Percentiles rank a stretch among this genome's conserved stretches.
Evolutionary conservation across 35 echinoderm and acorn worm species (phyloP).

Genomic region (Ptychodera flava): DNA sequence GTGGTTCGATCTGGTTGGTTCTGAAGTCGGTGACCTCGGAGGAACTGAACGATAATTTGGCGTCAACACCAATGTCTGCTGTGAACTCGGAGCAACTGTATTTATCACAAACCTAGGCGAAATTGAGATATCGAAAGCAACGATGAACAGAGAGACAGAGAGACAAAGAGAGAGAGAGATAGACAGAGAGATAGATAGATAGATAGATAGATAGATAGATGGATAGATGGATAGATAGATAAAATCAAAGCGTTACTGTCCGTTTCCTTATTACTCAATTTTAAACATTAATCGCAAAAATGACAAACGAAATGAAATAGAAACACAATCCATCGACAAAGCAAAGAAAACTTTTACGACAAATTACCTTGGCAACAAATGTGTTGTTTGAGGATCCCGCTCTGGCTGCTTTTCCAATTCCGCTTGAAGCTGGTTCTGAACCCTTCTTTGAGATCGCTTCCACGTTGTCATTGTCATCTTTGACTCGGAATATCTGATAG

Average conservation of each 20-base stretch:
- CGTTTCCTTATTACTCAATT: too few relatives aligned
- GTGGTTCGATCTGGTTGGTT: conserved; percentile 36
- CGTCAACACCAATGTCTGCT: conserved; percentile 28
- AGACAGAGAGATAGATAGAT: too few relatives aligned
- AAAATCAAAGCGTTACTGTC: too few relatives aligned
- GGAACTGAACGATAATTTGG: conserved; percentile 33
- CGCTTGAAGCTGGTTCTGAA: conserved; percentile 35
- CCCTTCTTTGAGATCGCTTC: conserved; percentile 33
- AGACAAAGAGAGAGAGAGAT: too few relatives aligned
- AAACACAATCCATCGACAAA: too few relatives aligned
- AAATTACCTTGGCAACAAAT: conserved; percentile 56
- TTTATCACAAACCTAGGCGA: conserved; percentile 75
- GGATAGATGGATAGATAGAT: too few relatives aligned
- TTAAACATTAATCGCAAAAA: too few relatives aligned
- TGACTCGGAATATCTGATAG: conserved; percentile 49
- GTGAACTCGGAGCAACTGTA: conserved; percentile 53
- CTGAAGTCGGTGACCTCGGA: conserved; percentile 49
- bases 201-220: too few relatives aligned
- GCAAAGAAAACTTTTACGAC: too few relatives aligned
- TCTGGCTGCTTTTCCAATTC: conserved; percentile 53
- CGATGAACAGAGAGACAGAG: too few relatives aligned
- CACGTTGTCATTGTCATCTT: conserved; percentile 5
- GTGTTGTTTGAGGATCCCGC: conserved; percentile 30
- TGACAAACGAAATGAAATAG: too few relatives aligned
- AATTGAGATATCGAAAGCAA: too few relatives aligned